A percentile compares a stretch with the other conserved stretches of the same genome.
These are phyloP conservation scores for Microctonus hyperodae DNA, from an alignment of 2,888 invertebrate genomes.

Conservation along the genomic window DNA sequence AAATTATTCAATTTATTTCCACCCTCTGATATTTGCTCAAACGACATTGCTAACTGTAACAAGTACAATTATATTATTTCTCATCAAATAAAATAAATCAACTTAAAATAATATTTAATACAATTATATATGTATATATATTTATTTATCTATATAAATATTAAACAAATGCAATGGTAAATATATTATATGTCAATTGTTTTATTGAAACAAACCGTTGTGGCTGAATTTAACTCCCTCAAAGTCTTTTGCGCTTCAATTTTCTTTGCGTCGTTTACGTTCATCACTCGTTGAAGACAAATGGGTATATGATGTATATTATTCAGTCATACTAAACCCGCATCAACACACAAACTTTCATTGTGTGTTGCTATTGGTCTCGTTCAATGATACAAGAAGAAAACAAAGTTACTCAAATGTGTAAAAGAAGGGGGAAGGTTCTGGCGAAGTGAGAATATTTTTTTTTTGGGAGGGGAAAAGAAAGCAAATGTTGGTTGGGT, in stretches of 20 bases:
- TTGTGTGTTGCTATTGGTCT: neutral
- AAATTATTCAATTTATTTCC: constrained; percentile 36
- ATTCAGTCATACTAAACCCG: too few species aligned
- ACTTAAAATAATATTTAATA: neutral
- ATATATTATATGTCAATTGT: neutral
- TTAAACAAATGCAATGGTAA: neutral
- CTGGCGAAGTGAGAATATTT: neutral
- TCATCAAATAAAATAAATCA: neutral
- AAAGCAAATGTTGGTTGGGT: neutral
- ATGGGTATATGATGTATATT: constrained; percentile 3
- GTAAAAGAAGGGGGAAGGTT: neutral
- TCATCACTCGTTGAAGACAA: constrained; percentile 1
- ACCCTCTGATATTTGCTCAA: constrained; percentile 43
- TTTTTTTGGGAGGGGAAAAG: too few species aligned
- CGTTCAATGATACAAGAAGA: neutral
- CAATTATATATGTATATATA: too few species aligned
- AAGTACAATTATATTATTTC: constrained; percentile 4
- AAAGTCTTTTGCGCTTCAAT: neutral
- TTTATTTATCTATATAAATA: neutral
- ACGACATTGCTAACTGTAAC: constrained; percentile 46
- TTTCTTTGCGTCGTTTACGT: neutral
- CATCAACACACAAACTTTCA: too few species aligned
- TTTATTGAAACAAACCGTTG: constrained; percentile 15
- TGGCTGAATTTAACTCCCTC: neutral
- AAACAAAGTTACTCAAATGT: neutral